These are phyloP conservation scores for Prietella phreatophila DNA, from an alignment of 2,113 vertebrate genomes.

Conservation along the genomic window DNA sequence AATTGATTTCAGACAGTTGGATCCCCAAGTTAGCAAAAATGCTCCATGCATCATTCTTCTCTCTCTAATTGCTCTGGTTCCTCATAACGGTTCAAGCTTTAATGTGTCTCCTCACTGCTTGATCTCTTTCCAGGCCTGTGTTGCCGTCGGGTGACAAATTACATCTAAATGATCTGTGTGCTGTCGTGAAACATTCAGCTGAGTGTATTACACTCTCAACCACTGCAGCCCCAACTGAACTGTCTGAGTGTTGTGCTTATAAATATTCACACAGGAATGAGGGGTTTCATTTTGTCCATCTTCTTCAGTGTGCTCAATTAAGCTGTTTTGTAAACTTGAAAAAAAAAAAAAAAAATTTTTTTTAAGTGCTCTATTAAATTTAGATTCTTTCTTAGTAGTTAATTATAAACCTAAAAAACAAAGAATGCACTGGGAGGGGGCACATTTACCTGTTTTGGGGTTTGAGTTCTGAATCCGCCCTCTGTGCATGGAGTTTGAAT, in stretches of 20 bases:
- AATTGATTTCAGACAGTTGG: constrained; percentile 46
- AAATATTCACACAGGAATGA: constrained; percentile 54
- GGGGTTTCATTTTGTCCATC: not conserved
- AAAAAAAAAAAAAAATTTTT: not conserved
- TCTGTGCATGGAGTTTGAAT: too few species aligned
- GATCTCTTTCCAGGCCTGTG: constrained; percentile 58
- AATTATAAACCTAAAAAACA: too few species aligned
- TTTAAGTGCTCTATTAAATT: not conserved
- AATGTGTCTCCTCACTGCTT: constrained; percentile 54
- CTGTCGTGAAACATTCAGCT: constrained; percentile 70
- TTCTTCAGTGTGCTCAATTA: not conserved
- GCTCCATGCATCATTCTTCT: constrained; percentile 44
- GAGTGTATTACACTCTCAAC: constrained; percentile 56
- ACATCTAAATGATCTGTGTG: constrained; percentile 66
- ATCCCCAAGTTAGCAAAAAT: constrained; percentile 50
- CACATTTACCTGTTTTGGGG: too few species aligned
- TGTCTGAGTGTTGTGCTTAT: constrained; percentile 60
- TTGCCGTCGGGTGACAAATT: constrained; percentile 67
- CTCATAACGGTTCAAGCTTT: constrained; percentile 61
- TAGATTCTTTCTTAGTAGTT: not conserved
- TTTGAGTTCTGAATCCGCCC: too few species aligned
- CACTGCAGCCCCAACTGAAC: constrained; percentile 58
- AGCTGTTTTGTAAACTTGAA: not conserved
- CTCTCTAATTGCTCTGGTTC: constrained; percentile 48
- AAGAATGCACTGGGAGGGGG: too few species aligned